Percentiles rank a stretch among this genome's conserved stretches.
Evolutionary conservation across 2,888 invertebrate genomes (phyloP).

Genomic region (Encarsia formosa): DNA sequence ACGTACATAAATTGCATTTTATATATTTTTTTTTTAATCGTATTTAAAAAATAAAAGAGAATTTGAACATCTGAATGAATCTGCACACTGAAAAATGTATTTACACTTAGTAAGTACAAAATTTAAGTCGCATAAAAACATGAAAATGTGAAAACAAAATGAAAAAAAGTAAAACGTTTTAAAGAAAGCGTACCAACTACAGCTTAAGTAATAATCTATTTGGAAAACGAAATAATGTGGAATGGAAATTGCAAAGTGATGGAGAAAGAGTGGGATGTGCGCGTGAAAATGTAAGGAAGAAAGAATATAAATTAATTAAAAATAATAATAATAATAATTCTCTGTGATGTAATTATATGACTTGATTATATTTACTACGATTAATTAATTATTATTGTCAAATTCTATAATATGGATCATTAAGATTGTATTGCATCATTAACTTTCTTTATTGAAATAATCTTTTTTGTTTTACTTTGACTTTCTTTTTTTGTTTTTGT

Average conservation of each 20-base stretch:
- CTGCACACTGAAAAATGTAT: constrained; percentile 26
- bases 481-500: not conserved
- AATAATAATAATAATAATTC: constrained; percentile 34
- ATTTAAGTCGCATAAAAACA: constrained; percentile 19
- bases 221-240: constrained; percentile 1
- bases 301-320: constrained; percentile 25
- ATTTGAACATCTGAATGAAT: constrained; percentile 24
- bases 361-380: constrained; percentile 34
- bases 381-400: constrained; percentile 28
- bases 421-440: constrained; percentile 23
- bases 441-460: constrained; percentile 15
- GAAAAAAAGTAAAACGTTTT: constrained; percentile 7
- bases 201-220: constrained; percentile 12
- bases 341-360: constrained; percentile 44
- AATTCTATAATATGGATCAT: constrained; percentile 26
- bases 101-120: constrained; percentile 23
- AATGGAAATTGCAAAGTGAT: not conserved
- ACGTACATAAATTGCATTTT: constrained; percentile 13
- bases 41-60: constrained; percentile 17
- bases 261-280: constrained; percentile 11
- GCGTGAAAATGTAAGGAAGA: constrained; percentile 15
- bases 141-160: constrained; percentile 5
- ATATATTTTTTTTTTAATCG: constrained; percentile 25
- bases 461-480: constrained; percentile 12
- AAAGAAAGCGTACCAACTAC: constrained; percentile 15